Evolutionary conservation across 2,113 vertebrate genomes (phyloP), one percentile per base, ranked within the genome.

Genomic region (Lagopus muta): DNA sequence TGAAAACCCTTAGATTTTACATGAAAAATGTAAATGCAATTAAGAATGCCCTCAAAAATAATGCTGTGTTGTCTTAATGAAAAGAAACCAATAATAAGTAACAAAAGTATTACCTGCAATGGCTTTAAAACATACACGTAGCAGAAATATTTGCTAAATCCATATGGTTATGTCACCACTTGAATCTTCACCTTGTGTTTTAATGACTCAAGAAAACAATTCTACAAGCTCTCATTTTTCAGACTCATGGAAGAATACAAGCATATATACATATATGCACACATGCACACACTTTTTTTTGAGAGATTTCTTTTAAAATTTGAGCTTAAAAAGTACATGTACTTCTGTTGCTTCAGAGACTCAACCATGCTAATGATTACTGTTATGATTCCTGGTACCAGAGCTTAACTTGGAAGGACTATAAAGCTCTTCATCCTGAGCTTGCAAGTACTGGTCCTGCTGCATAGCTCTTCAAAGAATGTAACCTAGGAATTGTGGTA

Each of bases 21-120:
- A 75, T 50, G 5, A 62, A 66, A 92, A 11, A 27, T 30, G 64
- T n/a, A 27, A 72, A 36, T 72, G 22, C 7, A 74, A 60, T 60
- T 74, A 70, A 50, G 91, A 91, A 84, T 50, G 42, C 32, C 34
- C 40, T 93, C 55, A 40, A 7, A 77, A 88, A 40, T 77, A 74
- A 70, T 48, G 27, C 30, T 65, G 16, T 13, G 17, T 27, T 83
- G 24, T n/a, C 57, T 80, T 62, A 81, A 89, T 2, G 1, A 36
- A 81, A 86, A 2, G 2, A 36, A 70, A 62, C 16, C 11, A 61
- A 0, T 16, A 57, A 36, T 57, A 83, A n/a, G 47, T n/a, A 77
- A 21, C 18, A 45, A 13, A 93, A 78, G 4, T 52, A 57, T 77
- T 91, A 91, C 52, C 25, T 89, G 36, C 28, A 84, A 65, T 32